Evolutionary conservation across 2,113 vertebrate genomes (phyloP), one percentile per base, ranked within the genome.

Genomic region (Alligator mississippiensis): DNA sequence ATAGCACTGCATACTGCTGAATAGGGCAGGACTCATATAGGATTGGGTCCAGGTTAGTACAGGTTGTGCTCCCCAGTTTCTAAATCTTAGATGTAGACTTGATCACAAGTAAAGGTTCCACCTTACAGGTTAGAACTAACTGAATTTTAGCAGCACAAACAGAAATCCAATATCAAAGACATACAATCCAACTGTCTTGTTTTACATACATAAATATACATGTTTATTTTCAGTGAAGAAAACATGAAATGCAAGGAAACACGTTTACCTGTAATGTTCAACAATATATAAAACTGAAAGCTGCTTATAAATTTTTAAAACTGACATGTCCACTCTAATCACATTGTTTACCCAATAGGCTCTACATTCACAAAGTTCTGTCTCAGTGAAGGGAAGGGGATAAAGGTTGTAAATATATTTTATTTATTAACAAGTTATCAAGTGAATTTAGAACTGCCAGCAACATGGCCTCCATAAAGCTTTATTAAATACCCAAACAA

Each of bases 161-260:
- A 74, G 16, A 93, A 90, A 13, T 55, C 64, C 75, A 64, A n/a
- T 9, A 27, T 95, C 58, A 89, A 80, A 91, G 70, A 96, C 90
- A 96, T 90, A 74, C 38, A 95, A 96, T 88, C 77, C 84, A 93
- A 95, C 47, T 80, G 92, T 94, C 77, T 90, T 80, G 74, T 90
- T 94, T 94, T 77, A 95, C 80, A 95, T 66, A 93, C 70, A 86
- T 62, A 90, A 93, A 84, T 90, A 77, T 47, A 30, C 4, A 77
- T 28, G 61, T 96, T 96, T 96, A 96, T 96, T 96, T 96, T 89
- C 90, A 94, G 74, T 94, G 89, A 95, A 55, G 89, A 95, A 94
- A 92, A 59, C 92, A 92, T 88, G 93, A 95, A 95, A 94, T n/a
- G 81, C 87, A 94, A 96, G 70, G 80, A 92, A 93, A 96, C 84